Evolutionary conservation across 2,888 invertebrate genomes (phyloP).

Genomic region (Volucella inflata): DNA sequence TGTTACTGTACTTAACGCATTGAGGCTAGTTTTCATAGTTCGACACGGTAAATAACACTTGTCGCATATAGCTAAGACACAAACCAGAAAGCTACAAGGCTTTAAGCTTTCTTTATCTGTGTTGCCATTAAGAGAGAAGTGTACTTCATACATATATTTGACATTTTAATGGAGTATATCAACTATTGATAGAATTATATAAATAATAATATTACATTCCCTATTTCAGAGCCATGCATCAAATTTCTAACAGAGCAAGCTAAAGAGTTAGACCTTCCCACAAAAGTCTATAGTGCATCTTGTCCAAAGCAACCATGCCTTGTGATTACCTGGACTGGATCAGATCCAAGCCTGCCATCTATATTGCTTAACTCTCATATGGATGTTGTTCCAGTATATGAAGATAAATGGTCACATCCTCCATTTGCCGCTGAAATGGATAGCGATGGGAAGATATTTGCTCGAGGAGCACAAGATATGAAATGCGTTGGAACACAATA

Average conservation of each 20-base stretch:
- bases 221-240: constrained; percentile 29
- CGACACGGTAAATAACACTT: too few relatives aligned
- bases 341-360: constrained; percentile 88
- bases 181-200: neutral
- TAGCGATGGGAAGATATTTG: constrained; percentile 92
- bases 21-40: too few relatives aligned
- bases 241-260: constrained; percentile 24
- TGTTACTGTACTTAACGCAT: too few relatives aligned
- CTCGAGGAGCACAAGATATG: constrained; percentile 94
- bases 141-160: neutral
- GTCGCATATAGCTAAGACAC: too few relatives aligned
- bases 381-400: constrained; percentile 97
- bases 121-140: too few relatives aligned
- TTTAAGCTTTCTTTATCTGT: too few relatives aligned
- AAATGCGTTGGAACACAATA: constrained; percentile 91
- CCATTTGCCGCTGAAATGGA: constrained; percentile 95
- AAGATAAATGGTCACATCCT: constrained; percentile 93
- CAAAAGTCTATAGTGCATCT: neutral
- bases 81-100: too few relatives aligned
- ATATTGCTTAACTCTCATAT: constrained; percentile 94
- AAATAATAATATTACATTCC: too few relatives aligned
- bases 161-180: neutral
- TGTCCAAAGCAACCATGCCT: constrained; percentile 84
- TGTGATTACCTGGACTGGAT: constrained; percentile 91
- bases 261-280: neutral